Percentiles rank a stretch among this genome's conserved stretches.
Conservation (phyloP, 2,113 vertebrate species). For the Syngnathus scovelli region DNA sequence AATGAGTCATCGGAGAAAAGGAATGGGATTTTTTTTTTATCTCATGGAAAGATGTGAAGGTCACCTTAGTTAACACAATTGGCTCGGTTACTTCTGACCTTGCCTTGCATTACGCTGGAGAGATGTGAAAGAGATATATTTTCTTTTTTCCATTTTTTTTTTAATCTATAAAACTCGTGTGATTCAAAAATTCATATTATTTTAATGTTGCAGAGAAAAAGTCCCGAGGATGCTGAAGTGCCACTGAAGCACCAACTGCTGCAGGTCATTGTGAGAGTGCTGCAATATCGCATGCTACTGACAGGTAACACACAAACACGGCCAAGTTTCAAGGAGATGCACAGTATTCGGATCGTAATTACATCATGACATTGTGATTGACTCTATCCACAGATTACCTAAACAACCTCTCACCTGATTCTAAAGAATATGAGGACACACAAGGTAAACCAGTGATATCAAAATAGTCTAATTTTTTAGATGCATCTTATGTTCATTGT, state of each 20-base stretch:
- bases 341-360: not conserved
- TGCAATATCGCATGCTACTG: slow-evolving; percentile 89
- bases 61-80: slow-evolving; percentile 22
- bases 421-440: slow-evolving; percentile 84
- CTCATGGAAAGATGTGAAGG: slow-evolving; percentile 41
- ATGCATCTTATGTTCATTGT: slow-evolving; percentile 11
- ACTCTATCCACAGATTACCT: slow-evolving; percentile 83
- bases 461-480: slow-evolving; percentile 2
- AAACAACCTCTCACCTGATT: slow-evolving; percentile 91
- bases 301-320: slow-evolving; percentile 76
- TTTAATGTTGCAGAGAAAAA: slow-evolving; percentile 59
- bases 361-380: not conserved
- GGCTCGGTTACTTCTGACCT: slow-evolving; percentile 44
- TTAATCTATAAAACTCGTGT: not conserved
- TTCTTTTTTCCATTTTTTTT: not conserved
- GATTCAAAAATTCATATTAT: too few species aligned
- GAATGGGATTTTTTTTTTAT: slow-evolving; percentile 43
- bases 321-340: not conserved
- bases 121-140: not conserved
- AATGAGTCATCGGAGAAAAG: slow-evolving; percentile 37
- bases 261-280: slow-evolving; percentile 83
- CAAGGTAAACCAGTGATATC: slow-evolving; percentile 74
- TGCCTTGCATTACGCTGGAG: slow-evolving; percentile 21
- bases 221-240: slow-evolving; percentile 61
- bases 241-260: slow-evolving; percentile 83